These are phyloP conservation scores for Platycheirus albimanus DNA, from an alignment of 2,888 invertebrate genomes.

Conservation along the genomic window DNA sequence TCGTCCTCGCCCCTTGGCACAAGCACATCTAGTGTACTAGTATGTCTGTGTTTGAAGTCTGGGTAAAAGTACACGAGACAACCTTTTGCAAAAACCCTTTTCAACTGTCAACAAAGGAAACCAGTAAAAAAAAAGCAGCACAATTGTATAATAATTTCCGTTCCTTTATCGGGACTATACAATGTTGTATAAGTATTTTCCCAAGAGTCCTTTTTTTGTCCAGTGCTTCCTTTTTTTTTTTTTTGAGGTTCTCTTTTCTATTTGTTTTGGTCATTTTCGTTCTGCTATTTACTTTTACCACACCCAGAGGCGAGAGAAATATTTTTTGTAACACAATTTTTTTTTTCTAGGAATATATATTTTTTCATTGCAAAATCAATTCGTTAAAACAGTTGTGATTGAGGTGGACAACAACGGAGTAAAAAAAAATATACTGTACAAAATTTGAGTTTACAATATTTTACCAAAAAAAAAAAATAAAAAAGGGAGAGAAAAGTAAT, in stretches of 20 bases:
- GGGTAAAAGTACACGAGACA: slow-evolving; percentile 56
- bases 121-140: slow-evolving; percentile 35
- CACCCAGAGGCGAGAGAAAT: slow-evolving; percentile 50
- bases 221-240: slow-evolving; percentile 20
- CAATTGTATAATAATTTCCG: slow-evolving; percentile 70
- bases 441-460: slow-evolving; percentile 2
- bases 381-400: slow-evolving; percentile 46
- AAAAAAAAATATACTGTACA: neutral
- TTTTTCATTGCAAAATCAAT: slow-evolving; percentile 61
- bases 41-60: slow-evolving; percentile 57
- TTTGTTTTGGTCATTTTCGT: slow-evolving; percentile 70
- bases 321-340: slow-evolving; percentile 53
- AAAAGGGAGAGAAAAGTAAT: slow-evolving; percentile 18
- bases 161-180: slow-evolving; percentile 47
- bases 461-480: neutral
- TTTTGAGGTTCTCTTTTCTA: slow-evolving; percentile 41
- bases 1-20: neutral
- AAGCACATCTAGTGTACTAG: neutral
- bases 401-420: slow-evolving; percentile 1
- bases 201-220: slow-evolving; percentile 51
- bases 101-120: slow-evolving; percentile 64
- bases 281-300: slow-evolving; percentile 65
- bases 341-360: no score
- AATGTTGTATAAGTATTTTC: slow-evolving; percentile 34
- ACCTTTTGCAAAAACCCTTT: slow-evolving; percentile 58